Base-by-base conservation (phyloP, 2,888 invertebrate genomes). In the Crematogaster levior region DNA sequence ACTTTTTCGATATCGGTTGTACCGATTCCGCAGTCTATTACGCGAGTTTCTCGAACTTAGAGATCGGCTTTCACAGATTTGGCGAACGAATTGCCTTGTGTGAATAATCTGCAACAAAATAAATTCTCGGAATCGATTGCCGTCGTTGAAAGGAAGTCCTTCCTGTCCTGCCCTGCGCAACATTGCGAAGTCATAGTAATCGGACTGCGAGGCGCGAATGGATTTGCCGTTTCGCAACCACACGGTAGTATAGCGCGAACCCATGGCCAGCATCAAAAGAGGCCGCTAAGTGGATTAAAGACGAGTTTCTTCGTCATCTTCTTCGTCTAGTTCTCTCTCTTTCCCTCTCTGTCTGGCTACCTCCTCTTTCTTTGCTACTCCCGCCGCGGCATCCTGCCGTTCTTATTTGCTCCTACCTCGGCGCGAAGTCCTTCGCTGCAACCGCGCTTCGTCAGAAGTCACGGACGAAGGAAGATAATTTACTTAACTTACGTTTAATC, bases 201-300 rank as follows among this genome's bases (percentile, higher is more conserved):
- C 48, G 72, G 60, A 30, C 70, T 83, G 87, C 81, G 73, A 87
- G 74, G 85, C 73, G 82, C 72, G 85, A 87, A 85, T 81, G 85
- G 87, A 85, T 81, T 83, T 79, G 72, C 81, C 37, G 65, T 89
- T 89, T 89, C 86, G 88, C 70, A 89, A 89, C 73, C 68, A 73
- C 53, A 37, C 61, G 68, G 70, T 58, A 72, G 83, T 82, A 77
- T 61, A 84, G 70, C 75, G 81, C 65, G 56, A 58, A 58, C 24
- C 27, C 66, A 68, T 30, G 46, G 21, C 43, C 73, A 40, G 79
- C 70, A 72, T 86, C 85, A 86, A 89, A 86, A 85, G 82, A 74
- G 61, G 46, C 85, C 85, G 85, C 89, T 90, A 90, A 90, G 85
- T 89, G 84, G 88, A 90, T 90, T 90, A 86, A 83, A 84, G 82